These are phyloP conservation scores for Micropterix aruncella DNA, from an alignment of 2,888 invertebrate species.

Conservation along the genomic window DNA sequence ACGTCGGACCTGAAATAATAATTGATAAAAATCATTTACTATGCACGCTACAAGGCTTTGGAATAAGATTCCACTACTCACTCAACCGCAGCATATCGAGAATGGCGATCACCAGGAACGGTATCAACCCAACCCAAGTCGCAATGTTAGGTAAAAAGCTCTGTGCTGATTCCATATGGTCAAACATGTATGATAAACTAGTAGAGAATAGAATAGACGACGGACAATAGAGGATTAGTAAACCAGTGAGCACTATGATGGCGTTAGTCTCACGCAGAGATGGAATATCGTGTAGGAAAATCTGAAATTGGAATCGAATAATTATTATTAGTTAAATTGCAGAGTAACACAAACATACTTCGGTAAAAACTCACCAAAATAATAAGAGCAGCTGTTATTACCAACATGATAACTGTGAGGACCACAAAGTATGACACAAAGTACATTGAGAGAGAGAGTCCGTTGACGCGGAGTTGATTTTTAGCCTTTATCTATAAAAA, in stretches of 20 bases:
- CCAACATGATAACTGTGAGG: constrained; percentile 50
- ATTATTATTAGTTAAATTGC: background rate
- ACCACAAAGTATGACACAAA: constrained; percentile 64
- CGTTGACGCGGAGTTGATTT: constrained; percentile 71
- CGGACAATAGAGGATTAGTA: constrained; percentile 58
- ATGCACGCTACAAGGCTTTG: constrained; percentile 1
- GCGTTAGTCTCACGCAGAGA: constrained; percentile 56
- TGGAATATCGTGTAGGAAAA: constrained; percentile 54
- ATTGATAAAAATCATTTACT: constrained; percentile 9
- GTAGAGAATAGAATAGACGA: constrained; percentile 64
- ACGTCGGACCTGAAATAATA: constrained; percentile 42
- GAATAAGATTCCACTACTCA: too few relatives aligned
- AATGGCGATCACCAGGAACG: constrained; percentile 56
- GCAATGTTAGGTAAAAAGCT: constrained; percentile 65
- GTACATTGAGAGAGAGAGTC: constrained; percentile 60
- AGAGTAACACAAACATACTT: constrained; percentile 1
- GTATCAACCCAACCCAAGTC: constrained; percentile 60
- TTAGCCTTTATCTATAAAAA: constrained; percentile 57
- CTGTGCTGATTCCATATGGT: constrained; percentile 71
- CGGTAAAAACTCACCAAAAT: constrained; percentile 25
- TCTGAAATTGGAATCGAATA: constrained; percentile 22
- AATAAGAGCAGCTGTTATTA: constrained; percentile 51
- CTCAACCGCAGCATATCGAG: constrained; percentile 59
- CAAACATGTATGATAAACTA: constrained; percentile 65
- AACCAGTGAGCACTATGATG: constrained; percentile 47